Evolutionary conservation across 2,888 invertebrate genomes (phyloP), one percentile per base, ranked within the genome.

Genomic region (Amiota mariae): DNA sequence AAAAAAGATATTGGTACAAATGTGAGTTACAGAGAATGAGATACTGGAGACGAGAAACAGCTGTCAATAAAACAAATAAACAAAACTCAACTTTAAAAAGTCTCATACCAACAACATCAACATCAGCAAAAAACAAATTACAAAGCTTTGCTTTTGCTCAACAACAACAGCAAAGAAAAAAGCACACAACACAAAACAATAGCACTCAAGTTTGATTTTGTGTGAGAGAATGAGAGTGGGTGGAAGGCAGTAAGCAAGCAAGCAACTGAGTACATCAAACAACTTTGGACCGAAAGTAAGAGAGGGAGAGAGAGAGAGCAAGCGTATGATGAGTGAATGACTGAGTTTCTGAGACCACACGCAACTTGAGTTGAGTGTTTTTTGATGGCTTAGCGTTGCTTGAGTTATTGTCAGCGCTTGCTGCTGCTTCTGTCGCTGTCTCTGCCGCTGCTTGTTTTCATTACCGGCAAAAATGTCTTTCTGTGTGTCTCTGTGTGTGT

Each of bases 401-500:
- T 67, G 51, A 67, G 51, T 49, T 18, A 18, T 11, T 49, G 6
- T 11, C 57, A 15, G 10, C 12, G 20, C 20, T 11, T 24, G 66
- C 66, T 15, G 63, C 63, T 36, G 63, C 46, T 36, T 4, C 46
- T 66, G 46, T 54, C 12, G 24, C 68, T 48, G n/a, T 56, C 47
- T 11, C 70, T 70, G 48, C 57, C 48, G n/a, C 9, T 10, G 51
- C 63, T 73, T 63, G 70, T 57, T 70, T 20, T 20, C 51, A 68
- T 51, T 51, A 46, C 49, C 67, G 51, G 48, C 67, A 51, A 63
- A 63, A 63, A 20, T 20, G 18, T n/a, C 18, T 11, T 18, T 12
- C 20, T 59, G 20, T 56, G 72, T 67, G 15, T 66, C 49, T 66
- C 48, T 46, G 12, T 71, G 59, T n/a, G 66, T 57, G 75, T 75